Evolutionary conservation across 1,140 invertebrate genomes (phyloP).

Genomic region (Eupristina koningsbergeri): DNA sequence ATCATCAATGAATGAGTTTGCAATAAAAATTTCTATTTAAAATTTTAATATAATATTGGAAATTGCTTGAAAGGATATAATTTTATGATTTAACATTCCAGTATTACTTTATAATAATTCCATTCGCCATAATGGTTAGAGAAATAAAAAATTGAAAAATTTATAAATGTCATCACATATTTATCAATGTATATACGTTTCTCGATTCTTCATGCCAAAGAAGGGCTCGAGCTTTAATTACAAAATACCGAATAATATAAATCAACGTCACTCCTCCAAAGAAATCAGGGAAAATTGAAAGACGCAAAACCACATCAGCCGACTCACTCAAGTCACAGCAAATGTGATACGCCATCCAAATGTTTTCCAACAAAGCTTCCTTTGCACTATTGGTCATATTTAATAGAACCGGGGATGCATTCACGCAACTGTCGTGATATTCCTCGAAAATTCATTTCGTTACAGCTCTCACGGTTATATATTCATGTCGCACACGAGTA

Average conservation of each 20-base stretch:
- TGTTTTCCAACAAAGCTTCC: neutral
- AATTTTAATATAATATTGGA: too few species aligned
- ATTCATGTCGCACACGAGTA: slow-evolving; percentile 39
- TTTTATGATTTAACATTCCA: too few species aligned
- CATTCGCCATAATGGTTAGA: too few species aligned
- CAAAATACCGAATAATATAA: neutral
- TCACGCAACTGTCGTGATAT: slow-evolving; percentile 14
- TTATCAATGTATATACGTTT: too few species aligned
- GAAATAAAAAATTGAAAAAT: too few species aligned
- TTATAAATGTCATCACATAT: too few species aligned
- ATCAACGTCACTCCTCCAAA: neutral
- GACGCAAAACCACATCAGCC: neutral
- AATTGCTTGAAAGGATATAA: too few species aligned
- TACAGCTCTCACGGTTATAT: slow-evolving; percentile 46
- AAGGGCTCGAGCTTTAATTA: neutral
- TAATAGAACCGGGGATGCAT: neutral
- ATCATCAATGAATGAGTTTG: too few species aligned
- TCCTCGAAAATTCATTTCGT: slow-evolving; percentile 48
- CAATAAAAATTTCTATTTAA: too few species aligned
- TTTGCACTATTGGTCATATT: neutral
- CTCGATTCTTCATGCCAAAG: too few species aligned
- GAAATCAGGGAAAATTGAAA: neutral
- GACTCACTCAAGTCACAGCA: neutral
- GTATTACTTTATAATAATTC: too few species aligned
- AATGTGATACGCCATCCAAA: neutral